Conservation (phyloP, 2,888 invertebrate genomes). For the Herminia tarsipennalis region DNA sequence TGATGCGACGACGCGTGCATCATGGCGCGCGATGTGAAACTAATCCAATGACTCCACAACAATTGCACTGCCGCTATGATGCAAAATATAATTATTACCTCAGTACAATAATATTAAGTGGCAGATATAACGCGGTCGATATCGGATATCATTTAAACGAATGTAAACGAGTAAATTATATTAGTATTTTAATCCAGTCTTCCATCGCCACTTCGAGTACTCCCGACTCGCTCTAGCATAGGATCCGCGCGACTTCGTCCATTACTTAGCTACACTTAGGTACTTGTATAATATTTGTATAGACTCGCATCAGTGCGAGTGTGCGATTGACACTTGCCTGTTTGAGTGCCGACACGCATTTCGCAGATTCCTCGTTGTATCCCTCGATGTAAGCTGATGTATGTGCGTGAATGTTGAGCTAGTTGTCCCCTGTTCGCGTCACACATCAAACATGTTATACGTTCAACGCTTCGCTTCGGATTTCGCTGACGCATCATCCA, state of each 20-base stretch:
- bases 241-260: constrained; percentile 70
- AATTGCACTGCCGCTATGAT: constrained; percentile 55
- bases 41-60: constrained; percentile 2
- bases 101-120: constrained; percentile 53
- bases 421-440: constrained; percentile 20
- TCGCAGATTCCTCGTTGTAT: constrained; percentile 48
- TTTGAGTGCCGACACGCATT: constrained; percentile 37
- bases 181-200: constrained; percentile 64
- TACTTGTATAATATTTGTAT: constrained; percentile 65
- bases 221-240: constrained; percentile 41
- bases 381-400: background rate
- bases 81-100: constrained; percentile 48
- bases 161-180: constrained; percentile 38
- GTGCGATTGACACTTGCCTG: constrained; percentile 37
- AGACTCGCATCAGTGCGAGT: constrained; percentile 33
- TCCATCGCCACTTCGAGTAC: constrained; percentile 56
- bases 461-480: constrained; percentile 51
- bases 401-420: background rate
- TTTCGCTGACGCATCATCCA: constrained; percentile 52
- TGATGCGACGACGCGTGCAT: background rate
- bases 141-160: constrained; percentile 35
- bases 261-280: constrained; percentile 65
- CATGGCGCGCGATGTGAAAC: constrained; percentile 10
- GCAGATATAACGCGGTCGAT: constrained; percentile 41
- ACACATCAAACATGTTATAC: constrained; percentile 35